Evolutionary conservation across 2,113 vertebrate genomes (phyloP).

Genomic region (Ciconia stormi): DNA sequence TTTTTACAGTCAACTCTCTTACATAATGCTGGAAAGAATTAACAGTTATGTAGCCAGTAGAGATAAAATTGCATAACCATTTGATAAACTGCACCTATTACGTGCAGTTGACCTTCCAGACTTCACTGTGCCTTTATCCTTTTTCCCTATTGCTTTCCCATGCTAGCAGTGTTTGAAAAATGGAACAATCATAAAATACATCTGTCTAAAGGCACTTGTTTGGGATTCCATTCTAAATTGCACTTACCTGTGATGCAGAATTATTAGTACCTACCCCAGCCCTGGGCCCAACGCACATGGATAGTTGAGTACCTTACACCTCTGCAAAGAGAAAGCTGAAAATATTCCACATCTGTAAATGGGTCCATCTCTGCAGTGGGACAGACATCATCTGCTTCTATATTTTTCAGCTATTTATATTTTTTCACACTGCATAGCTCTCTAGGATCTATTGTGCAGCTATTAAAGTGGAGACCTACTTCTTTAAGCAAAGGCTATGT

Average conservation of each 20-base stretch:
- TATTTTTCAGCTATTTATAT: neutral
- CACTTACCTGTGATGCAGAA: neutral
- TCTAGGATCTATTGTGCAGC: neutral
- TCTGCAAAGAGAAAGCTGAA: neutral
- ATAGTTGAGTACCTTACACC: neutral
- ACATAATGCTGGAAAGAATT: neutral
- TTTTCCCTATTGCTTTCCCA: neutral
- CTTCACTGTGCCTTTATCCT: neutral
- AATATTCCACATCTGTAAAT: neutral
- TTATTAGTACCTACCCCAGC: neutral
- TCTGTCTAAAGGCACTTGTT: neutral
- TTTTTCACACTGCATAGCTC: neutral
- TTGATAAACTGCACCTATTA: neutral
- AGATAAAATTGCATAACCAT: neutral
- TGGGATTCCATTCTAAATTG: neutral
- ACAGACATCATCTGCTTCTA: neutral
- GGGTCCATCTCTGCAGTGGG: neutral
- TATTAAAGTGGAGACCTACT: neutral
- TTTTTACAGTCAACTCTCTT: neutral
- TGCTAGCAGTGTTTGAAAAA: neutral
- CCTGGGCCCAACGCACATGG: fast-evolving
- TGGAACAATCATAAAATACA: neutral
- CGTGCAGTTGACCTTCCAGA: neutral
- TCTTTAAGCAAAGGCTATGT: neutral
- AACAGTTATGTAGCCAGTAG: neutral